Conservation (phyloP, 2,113 vertebrate genomes). For the Salvelinus alpinus region DNA sequence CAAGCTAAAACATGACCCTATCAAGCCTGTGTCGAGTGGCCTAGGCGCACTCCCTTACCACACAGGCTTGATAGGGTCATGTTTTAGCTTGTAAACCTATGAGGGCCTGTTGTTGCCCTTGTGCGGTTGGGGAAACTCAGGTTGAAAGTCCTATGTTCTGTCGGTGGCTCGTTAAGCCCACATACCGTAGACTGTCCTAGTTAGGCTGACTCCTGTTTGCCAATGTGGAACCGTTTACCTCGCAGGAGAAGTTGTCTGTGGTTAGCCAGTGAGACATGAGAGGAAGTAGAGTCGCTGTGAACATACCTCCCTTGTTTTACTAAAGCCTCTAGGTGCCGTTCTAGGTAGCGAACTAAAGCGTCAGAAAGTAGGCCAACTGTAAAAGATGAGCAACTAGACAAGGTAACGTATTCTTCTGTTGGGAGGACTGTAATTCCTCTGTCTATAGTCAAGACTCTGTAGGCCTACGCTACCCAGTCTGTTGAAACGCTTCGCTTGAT, state of each 20-base stretch:
- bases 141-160: constrained; percentile 13
- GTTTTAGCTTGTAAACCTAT: not conserved
- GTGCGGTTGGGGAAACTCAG: not conserved
- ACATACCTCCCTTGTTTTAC: too few species aligned
- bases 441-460: too few species aligned
- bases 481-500: too few species aligned
- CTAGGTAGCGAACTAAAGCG: too few species aligned
- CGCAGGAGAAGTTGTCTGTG: constrained; percentile 8
- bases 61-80: not conserved
- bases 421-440: too few species aligned
- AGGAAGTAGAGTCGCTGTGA: constrained; percentile 1
- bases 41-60: not conserved
- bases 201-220: not conserved
- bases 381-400: too few species aligned
- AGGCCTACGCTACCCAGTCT: too few species aligned
- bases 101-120: not conserved
- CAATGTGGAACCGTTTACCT: constrained; percentile 30
- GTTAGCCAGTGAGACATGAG: constrained; percentile 7
- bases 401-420: too few species aligned
- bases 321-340: not conserved
- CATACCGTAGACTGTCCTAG: not conserved
- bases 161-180: constrained; percentile 17
- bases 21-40: not conserved
- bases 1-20: too few species aligned
- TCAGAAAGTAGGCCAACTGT: too few species aligned